Evolutionary conservation across 2,888 invertebrate genomes (phyloP), one percentile per base, ranked within the genome.

Genomic region (Cryptophagus acutangulus): DNA sequence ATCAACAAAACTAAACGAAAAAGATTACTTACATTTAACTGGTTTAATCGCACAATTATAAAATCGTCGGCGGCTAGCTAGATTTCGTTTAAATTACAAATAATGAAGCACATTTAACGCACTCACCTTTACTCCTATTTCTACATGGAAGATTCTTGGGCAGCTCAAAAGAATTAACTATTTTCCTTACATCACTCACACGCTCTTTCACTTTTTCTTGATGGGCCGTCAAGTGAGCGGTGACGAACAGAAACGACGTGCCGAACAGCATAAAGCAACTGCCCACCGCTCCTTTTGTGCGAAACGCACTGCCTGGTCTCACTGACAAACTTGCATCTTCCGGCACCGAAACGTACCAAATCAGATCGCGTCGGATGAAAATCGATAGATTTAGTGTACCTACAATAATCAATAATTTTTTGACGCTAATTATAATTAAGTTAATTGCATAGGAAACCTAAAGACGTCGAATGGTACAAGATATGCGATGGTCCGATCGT

Each of bases 221-320:
- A 63, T 92, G 91, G 0, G 94, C 93, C 0, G 93, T 91, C 49
- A 99, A 77, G 74, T 99, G 97, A 13, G 92, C 91, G 29, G 93
- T 94, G 2, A 97, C 86, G 63, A 99, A 95, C 3, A 97, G 75
- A 68, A 95, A 89, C 8, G 92, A 89, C 1, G 95, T 92, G 9
- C 97, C 97, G 63, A 99, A 97, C 2, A 97, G 71, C 51, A 87
- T 86, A 60, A 99, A 90, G 2, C 87, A 87, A 57, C 94, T 83
- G 0, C 90, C 95, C 0, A 96, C 86, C 0, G 94, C 95, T 2
- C 97, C 97, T 73, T 99, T 97, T 16, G 96, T 91, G 43, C 87
- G 78, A 64, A 90, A 89, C 0, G 91, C 89, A 4, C 89, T 87
- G 0, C 92, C 92, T 0, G 92, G 87, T 53, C 95, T 76, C 1